These are phyloP conservation scores for Bradysia coprophila DNA, from an alignment of 1,140 invertebrate species.

Conservation along the genomic window DNA sequence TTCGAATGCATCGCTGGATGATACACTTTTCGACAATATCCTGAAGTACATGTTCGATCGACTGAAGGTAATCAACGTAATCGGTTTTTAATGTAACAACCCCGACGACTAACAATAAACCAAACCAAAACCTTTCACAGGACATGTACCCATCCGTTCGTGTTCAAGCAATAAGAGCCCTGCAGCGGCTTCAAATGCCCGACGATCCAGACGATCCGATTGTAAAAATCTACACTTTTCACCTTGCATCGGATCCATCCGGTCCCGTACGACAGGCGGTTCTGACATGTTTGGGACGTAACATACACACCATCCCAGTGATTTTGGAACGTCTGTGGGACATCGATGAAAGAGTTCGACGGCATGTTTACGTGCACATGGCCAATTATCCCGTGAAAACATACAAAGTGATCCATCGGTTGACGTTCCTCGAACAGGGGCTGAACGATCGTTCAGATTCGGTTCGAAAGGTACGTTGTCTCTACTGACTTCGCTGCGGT, in stretches of 20 bases:
- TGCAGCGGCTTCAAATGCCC: constrained; percentile 64
- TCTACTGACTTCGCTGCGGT: too few species aligned
- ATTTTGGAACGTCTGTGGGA: constrained; percentile 53
- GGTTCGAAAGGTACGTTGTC: constrained; percentile 24
- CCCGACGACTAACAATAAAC: too few species aligned
- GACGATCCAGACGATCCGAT: constrained; percentile 54
- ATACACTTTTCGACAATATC: constrained; percentile 53
- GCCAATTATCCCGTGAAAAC: constrained; percentile 43
- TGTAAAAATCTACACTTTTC: constrained; percentile 57
- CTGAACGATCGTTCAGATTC: constrained; percentile 39
- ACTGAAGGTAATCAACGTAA: constrained; percentile 31
- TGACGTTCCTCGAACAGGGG: constrained; percentile 40
- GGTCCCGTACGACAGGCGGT: constrained; percentile 48
- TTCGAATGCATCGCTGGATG: constrained; percentile 56
- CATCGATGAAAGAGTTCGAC: constrained; percentile 51
- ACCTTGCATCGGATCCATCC: constrained; percentile 56
- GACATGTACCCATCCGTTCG: constrained; percentile 55
- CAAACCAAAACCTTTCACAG: too few species aligned
- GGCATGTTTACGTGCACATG: constrained; percentile 50
- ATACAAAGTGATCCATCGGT: constrained; percentile 46
- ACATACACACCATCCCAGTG: constrained; percentile 38
- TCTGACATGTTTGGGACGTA: constrained; percentile 43
- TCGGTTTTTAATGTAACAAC: too few species aligned
- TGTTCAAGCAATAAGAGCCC: constrained; percentile 56
- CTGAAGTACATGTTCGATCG: constrained; percentile 46